phyloP scores from a whole-genome alignment of 2,113 vertebrate genomes.

The Oxygymnocypris stewartii region DNA sequence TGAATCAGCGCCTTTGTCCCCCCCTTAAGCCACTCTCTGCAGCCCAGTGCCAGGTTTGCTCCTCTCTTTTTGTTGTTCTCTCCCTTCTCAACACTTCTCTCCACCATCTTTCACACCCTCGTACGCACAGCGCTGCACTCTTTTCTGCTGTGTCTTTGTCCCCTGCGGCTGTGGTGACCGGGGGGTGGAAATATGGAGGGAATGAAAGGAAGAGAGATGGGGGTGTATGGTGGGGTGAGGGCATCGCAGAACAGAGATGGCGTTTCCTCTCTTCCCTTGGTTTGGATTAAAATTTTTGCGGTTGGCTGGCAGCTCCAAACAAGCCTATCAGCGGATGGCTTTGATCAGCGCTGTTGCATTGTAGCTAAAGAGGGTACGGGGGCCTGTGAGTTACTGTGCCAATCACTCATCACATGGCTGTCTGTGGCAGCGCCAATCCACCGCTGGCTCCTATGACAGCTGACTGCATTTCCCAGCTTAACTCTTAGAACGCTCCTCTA shows the following conservation, averaged over 20 bases:
- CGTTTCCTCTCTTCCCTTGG: constrained; percentile 39
- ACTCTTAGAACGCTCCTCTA: constrained; percentile 3
- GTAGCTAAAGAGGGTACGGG: constrained; percentile 54
- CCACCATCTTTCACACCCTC: constrained; percentile 19
- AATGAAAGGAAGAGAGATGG: constrained; percentile 16
- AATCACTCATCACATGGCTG: constrained; percentile 36
- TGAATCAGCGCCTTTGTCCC: constrained; percentile 60
- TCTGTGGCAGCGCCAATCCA: constrained; percentile 51
- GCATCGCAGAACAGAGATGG: constrained; percentile 46
- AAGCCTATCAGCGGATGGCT: constrained; percentile 55
- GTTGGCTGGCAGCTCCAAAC: constrained; percentile 55
- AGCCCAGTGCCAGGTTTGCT: constrained; percentile 39
- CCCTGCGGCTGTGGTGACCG: constrained; percentile 34
- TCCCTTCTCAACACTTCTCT: constrained; percentile 27
- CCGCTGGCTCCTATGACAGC: constrained; percentile 35
- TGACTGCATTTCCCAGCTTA: constrained; percentile 28
- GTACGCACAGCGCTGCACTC: constrained; percentile 32
- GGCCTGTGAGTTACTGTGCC: constrained; percentile 39
- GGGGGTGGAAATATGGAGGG: constrained; percentile 12
- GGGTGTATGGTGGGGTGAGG: background rate
- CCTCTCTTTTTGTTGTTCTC: constrained; percentile 49
- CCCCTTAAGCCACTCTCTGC: constrained; percentile 37
- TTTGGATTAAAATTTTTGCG: constrained; percentile 54
- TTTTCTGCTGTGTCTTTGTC: constrained; percentile 27
- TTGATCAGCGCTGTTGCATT: constrained; percentile 56